A percentile compares a stretch with the other conserved stretches of the same genome.
Conservation (phyloP, 37 sponge, comb jelly and placozoan genomes). For the Spongia lamella region DNA sequence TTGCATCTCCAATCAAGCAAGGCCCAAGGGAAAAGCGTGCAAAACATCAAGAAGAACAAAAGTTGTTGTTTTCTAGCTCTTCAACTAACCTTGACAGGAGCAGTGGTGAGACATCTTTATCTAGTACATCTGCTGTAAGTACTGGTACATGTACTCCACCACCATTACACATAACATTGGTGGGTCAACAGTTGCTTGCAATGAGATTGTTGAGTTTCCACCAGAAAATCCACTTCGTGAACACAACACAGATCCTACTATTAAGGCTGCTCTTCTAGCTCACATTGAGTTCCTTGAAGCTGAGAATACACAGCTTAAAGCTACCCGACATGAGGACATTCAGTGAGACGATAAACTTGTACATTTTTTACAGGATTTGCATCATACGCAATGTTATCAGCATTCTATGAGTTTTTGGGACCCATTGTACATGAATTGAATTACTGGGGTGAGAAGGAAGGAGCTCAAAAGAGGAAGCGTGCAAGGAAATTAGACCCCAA, state of each 20-base stretch:
- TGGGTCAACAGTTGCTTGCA: background rate
- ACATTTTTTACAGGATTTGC: background rate
- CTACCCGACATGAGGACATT: background rate
- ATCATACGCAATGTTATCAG: background rate
- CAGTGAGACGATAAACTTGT: constrained; percentile 8
- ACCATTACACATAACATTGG: no score
- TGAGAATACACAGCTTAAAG: constrained; percentile 10
- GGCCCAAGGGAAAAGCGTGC: constrained; percentile 1
- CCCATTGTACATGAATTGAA: background rate
- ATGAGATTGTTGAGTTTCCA: constrained; percentile 27
- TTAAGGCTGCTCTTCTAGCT: constrained; percentile 32
- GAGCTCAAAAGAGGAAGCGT: background rate
- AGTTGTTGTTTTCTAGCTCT: no score
- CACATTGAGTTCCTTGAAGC: constrained; percentile 38
- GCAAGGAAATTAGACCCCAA: background rate
- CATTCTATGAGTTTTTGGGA: constrained; percentile 6
- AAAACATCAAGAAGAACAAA: background rate
- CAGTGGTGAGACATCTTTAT: no score
- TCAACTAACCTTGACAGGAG: no score
- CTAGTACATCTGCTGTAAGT: no score
- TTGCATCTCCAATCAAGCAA: constrained; percentile 32
- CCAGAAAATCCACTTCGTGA: background rate
- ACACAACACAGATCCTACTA: background rate
- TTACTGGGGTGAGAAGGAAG: constrained; percentile 16
- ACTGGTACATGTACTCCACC: no score